Base-by-base conservation (phyloP, 2,888 invertebrate species). In the Teinopalpus imperialis region DNA sequence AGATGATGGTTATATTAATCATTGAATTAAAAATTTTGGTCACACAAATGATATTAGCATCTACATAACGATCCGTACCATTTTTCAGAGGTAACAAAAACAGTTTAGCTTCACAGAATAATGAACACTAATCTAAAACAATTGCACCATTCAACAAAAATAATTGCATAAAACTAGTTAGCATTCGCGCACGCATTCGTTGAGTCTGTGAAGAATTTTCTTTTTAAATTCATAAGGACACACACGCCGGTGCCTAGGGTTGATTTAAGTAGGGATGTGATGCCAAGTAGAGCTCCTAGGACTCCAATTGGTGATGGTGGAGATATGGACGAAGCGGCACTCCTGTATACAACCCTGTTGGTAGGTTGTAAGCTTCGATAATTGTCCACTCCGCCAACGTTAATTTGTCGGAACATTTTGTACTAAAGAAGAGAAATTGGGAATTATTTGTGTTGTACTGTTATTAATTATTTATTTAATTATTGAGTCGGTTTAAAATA, bases 331-430 rank as follows among this genome's bases (percentile, higher is more conserved):
- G 83, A 78, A 0, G 77, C 69, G 1, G 62, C 44, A 3, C 83
- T 81, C 0, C 81, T 74, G 70, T 81, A 87, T 1, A 89, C 71
- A 6, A 79, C 56, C 2, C 88, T 73, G 53, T 79, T 73, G 3
- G 64, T 53, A 0, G 75, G 57, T 36, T 90, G 90, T 1, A 80
- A 63, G 6, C 81, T 79, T 7, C 90, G 71, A 66, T 83, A 88
- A 73, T 90, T 91, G 63, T 72, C 72, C 7, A 74, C 61, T 8
- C 75, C 75, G 1, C 80, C 83, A 0, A 87, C 63, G 51, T 85
- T 65, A 0, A 75, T 77, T 48, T 65, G 66, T 52, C 69, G 76
- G 59, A 87, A 67, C 5, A 64, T 43, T 44, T 75, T 75, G 71
- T 78, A 86, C 87, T 87, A 70, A 9, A 42, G 43, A 26, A 26